Evolutionary conservation across 2,797 vertebrate species (phyloP).

Genomic region (Galagoides demidoff): DNA sequence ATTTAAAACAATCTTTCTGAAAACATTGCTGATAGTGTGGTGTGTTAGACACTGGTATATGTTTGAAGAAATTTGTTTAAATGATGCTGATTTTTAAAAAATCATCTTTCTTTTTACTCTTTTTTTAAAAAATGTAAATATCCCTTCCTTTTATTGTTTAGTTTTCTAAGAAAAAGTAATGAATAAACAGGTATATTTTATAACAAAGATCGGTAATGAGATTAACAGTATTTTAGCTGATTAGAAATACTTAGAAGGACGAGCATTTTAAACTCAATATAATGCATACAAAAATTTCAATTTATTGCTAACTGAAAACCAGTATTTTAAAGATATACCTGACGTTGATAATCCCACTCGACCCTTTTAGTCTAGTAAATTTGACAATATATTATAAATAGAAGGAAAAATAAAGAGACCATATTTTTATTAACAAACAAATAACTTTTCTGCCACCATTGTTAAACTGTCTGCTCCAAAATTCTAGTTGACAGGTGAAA

Average conservation of each 20-base stretch:
- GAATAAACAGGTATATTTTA: neutral
- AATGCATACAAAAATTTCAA: neutral
- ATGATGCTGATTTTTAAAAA: neutral
- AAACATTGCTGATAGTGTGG: neutral
- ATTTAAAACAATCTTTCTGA: neutral
- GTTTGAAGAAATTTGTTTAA: constrained; percentile 4
- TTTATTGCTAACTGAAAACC: neutral
- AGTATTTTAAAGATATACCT: neutral
- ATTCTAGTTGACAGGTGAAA: too few species aligned
- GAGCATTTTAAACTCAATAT: neutral
- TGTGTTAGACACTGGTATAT: neutral
- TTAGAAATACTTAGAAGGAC: neutral
- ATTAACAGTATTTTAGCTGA: neutral
- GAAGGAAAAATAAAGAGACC: neutral
- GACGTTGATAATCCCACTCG: fast-evolving
- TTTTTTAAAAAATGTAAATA: neutral
- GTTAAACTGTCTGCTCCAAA: too few species aligned
- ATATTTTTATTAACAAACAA: neutral
- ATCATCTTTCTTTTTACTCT: neutral
- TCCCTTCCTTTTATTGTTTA: neutral
- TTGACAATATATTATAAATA: neutral
- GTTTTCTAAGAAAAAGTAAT: neutral
- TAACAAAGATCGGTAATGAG: neutral
- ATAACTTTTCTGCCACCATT: neutral
- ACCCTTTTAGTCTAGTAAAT: constrained; percentile 14